These are phyloP conservation scores for Dicaeum eximium DNA, from an alignment of 2,113 vertebrate genomes.

Conservation along the genomic window DNA sequence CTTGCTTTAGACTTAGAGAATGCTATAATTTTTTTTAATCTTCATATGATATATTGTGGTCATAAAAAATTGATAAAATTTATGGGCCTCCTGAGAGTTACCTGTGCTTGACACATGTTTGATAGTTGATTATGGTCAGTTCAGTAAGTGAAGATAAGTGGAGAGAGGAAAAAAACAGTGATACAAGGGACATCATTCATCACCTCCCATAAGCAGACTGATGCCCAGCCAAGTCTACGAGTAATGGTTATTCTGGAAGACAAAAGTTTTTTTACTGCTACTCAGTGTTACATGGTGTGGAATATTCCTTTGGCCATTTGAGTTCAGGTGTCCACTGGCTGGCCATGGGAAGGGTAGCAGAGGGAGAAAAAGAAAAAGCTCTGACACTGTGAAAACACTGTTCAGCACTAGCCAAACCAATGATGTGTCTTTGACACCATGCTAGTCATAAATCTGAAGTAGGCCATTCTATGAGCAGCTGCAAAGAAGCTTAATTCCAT, in stretches of 20 bases:
- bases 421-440: background rate
- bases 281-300: no score
- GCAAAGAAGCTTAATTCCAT: background rate
- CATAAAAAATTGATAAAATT: background rate
- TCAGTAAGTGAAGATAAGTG: background rate
- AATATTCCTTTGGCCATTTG: background rate
- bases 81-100: background rate
- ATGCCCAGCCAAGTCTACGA: fast-evolving
- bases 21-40: background rate
- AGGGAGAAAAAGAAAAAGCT: background rate
- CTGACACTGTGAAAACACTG: background rate
- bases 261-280: background rate
- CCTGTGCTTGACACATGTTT: background rate
- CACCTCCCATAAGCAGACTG: background rate
- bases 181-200: background rate
- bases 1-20: background rate
- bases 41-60: background rate
- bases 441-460: background rate
- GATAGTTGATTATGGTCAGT: background rate
- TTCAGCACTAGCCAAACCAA: background rate
- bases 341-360: background rate
- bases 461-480: fast-evolving
- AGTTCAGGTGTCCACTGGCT: background rate
- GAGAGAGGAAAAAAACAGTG: background rate
- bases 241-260: background rate